Percentiles rank a stretch among this genome's conserved stretches.
Evolutionary conservation across 2,888 invertebrate species (phyloP).

Genomic region (Tetrapedia diversipes): DNA sequence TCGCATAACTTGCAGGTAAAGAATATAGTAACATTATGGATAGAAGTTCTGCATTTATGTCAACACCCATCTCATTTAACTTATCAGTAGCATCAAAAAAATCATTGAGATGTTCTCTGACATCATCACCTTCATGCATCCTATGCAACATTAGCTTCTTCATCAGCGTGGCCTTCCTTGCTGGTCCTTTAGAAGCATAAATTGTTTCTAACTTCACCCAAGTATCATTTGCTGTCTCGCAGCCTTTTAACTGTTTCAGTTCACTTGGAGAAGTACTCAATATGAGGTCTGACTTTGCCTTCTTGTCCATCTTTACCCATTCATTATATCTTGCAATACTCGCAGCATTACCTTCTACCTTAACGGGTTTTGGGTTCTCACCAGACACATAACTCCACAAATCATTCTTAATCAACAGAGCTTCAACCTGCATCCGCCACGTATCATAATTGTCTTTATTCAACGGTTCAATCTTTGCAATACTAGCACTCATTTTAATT

Average conservation of each 20-base stretch:
- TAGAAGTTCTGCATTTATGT: conserved; percentile 33
- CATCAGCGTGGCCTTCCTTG: conserved; percentile 79
- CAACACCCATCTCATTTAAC: conserved; percentile 59
- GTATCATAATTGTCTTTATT: conserved; percentile 62
- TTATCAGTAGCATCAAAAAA: conserved; percentile 78
- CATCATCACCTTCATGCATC: conserved; percentile 74
- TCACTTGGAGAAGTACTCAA: conserved; percentile 58
- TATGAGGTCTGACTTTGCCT: conserved; percentile 61
- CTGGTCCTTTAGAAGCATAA: conserved; percentile 79
- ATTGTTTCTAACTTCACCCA: conserved; percentile 78
- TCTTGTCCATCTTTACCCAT: conserved; percentile 57
- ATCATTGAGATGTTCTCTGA: conserved; percentile 73
- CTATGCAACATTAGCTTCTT: conserved; percentile 76
- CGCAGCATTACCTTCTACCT: conserved; percentile 21
- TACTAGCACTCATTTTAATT: no score
- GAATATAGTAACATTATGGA: conserved; percentile 31
- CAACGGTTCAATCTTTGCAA: no score
- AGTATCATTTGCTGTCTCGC: conserved; percentile 72
- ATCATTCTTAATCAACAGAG: conserved; percentile 62
- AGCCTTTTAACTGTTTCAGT: conserved; percentile 64
- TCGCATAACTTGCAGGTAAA: conserved; percentile 37
- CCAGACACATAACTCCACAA: conserved; percentile 63
- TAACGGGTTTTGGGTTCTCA: conserved; percentile 27
- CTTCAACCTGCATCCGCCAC: conserved; percentile 61
- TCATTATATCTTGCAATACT: conserved; percentile 13